Evolutionary conservation across 2,113 vertebrate genomes (phyloP), one percentile per base, ranked within the genome.

Genomic region (Microcebus lehilahytsara): DNA sequence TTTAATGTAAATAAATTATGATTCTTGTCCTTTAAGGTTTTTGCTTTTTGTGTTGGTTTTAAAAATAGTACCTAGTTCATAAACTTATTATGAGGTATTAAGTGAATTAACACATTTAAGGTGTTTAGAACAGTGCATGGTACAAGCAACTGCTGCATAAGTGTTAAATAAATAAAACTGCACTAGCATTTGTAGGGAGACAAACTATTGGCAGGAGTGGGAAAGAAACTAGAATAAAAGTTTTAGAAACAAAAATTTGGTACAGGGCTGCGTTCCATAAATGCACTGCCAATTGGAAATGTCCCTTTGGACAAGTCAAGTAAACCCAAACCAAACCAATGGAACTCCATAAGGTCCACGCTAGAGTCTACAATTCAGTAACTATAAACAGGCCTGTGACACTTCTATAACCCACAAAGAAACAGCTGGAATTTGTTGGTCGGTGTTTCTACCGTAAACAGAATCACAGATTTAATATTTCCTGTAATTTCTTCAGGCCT

Each of bases 341-440:
- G 40, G 56, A 37, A 83, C 84, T 87, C 89, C 58, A n/a, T 93
- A 97, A 96, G 40, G 91, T 75, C 42, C 83, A 89, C 67, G 37
- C 83, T 95, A 14, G 20, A 96, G 25, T 95, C 75, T 83, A 79
- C 75, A 93, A 71, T 46, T 80, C 79, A 96, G 69, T 97, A 97
- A 98, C 96, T 96, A 93, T 87, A 97, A 97, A 96, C 93, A 98
- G 96, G 37, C 95, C 80, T 90, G 72, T 97, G 96, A 97, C 93
- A 97, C 74, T 97, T 97, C 83, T 75, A 66, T 97, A 98, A 97
- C 95, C 89, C 86, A 97, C 69, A 97, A 64, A 90, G 40, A 96
- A 97, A 97, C 96, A 98, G 96, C 93, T 97, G 96, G 96, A 97
- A 98, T 97, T 95, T 96, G 96, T 97, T 97, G 95, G 85, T 97